Base-by-base conservation (phyloP, 2,113 vertebrate genomes). In the Dicentrarchus labrax region DNA sequence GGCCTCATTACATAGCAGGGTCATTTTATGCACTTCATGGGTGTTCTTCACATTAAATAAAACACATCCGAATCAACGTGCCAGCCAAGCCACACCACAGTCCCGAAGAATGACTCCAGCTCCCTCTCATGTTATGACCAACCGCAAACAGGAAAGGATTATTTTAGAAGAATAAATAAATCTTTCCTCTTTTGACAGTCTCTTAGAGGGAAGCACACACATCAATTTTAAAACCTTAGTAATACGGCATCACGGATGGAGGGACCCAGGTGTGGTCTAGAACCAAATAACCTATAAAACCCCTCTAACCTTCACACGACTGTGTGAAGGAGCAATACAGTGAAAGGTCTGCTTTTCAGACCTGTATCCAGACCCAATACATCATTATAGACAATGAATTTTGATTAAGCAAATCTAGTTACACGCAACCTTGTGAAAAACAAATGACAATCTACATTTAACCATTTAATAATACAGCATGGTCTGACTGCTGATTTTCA, bases 231-330 rank as follows among this genome's bases (percentile, higher is more conserved):
- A 82, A 90, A 77, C 38, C 47, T 16, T 45, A 16, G 81, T 65
- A 57, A 72, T 68, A 62, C 1, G 1, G 65, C 61, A 24, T 90
- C 76, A 76, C 24, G 45, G 79, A 72, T 72, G 51, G 17, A 61
- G 67, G 83, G 71, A 77, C 62, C 70, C 87, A 90, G 89, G 86
- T 92, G 92, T 80, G 84, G 74, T 75, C 66, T 24, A 41, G 30
- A 80, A 76, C 59, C 74, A 89, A 84, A 93, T 90, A 82, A 88
- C 77, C 86, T 57, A 89, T 90, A 91, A 94, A 92, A 74, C 24
- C 66, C 53, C 17, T n/a, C 76, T 72, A 78, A 91, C 85, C 87
- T 89, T 91, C 69, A 82, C 51, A 77, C 66, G 74, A 72, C 76
- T 5, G 53, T 5, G 41, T 75, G 70, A 72, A 51, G 59, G 48